Conservation (phyloP, 2,888 invertebrate species). For the Stratiomys singularior region DNA sequence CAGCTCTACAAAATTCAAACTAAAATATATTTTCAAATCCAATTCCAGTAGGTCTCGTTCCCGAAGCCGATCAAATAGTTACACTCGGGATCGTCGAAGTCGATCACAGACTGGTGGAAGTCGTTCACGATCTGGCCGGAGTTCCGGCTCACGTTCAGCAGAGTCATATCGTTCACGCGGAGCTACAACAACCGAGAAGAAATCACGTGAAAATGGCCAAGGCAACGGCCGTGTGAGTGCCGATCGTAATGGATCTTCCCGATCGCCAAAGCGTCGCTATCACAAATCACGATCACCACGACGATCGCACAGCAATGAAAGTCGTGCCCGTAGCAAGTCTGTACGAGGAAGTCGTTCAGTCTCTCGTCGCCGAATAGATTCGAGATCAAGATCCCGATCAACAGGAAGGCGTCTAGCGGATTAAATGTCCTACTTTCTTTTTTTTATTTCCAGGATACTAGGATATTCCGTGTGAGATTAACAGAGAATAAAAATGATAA, state of each 20-base stretch:
- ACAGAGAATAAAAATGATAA: neutral
- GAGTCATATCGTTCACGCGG: conserved; percentile 49
- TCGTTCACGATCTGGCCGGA: conserved; percentile 64
- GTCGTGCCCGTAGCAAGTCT: conserved; percentile 50
- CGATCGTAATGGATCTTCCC: conserved; percentile 40
- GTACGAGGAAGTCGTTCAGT: conserved; percentile 49
- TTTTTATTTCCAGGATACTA: too few relatives aligned
- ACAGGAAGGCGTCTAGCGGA: neutral
- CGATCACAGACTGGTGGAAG: conserved; percentile 67
- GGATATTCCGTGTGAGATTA: too few relatives aligned
- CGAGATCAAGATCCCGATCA: conserved; percentile 48
- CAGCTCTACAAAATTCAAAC: too few relatives aligned
- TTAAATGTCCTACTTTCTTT: neutral
- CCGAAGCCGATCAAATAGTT: conserved; percentile 74
- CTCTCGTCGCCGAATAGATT: conserved; percentile 48
- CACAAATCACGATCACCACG: conserved; percentile 45
- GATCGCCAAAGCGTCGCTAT: conserved; percentile 48
- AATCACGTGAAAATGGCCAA: conserved; percentile 50
- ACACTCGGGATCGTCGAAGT: conserved; percentile 68
- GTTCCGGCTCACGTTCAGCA: conserved; percentile 65
- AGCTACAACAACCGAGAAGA: neutral
- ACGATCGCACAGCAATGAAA: conserved; percentile 48
- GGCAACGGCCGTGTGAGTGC: conserved; percentile 30
- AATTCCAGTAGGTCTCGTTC: conserved; percentile 58
- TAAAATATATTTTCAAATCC: neutral